Evolutionary conservation across 1,140 invertebrate genomes (phyloP), one percentile per base, ranked within the genome.

Genomic region (Lasaia peninsularis): DNA sequence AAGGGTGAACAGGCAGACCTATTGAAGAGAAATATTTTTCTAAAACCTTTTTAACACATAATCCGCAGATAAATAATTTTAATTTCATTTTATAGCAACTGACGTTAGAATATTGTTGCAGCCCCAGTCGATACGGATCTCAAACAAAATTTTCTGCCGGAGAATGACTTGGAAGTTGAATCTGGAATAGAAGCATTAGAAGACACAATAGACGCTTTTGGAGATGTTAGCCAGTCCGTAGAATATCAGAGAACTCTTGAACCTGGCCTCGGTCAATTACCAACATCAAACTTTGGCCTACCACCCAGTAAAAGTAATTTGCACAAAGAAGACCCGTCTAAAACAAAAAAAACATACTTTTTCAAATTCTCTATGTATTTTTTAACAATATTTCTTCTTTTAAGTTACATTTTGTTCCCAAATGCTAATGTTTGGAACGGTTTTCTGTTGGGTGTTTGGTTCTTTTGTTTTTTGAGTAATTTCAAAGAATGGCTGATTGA

Each of bases 101-200:
- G 24, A 28, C 24, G 8, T 28, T 2, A 28, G 4, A 4, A 28
- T 28, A 24, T 49, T 58, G 2, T 64, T 64, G 14, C 62, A 65
- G 62, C 53, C 4, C 59, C 56, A 61, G 78, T 71, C 57, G 85
- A 85, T 16, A 70, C 73, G 44, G 78, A 86, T 52, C 48, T 70
- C 52, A 70, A 66, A 18, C 65, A 66, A 63, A 79, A 85, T 12
- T 63, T 62, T 9, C 53, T 75, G 49, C 74, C 75, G 58, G 81
- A 87, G 20, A 77, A 59, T 48, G 69, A 78, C 35, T 53, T 87
- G 63, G 89, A 90, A 62, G 83, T 89, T 4, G 89, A 90, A 67
- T 90, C 89, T 9, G 89, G 89, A 9, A 69, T 89, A n/a, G 89
- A 89, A 57, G 89, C 88, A 4, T 58, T 90, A 32, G 89, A 90